Conservation (phyloP, 1,140 invertebrate species). For the Berghia stephanieae region DNA sequence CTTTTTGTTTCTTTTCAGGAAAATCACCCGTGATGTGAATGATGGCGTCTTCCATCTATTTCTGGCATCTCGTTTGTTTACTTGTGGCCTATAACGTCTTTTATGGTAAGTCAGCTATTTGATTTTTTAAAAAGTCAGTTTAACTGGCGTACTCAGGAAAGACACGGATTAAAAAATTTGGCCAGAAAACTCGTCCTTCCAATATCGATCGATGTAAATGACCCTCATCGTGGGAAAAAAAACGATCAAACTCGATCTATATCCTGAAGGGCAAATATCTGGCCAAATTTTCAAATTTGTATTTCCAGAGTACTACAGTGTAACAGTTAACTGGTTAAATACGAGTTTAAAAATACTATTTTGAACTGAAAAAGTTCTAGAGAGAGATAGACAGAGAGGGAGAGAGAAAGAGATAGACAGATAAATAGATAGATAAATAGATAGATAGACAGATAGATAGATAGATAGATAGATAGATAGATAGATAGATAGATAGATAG, state of each 20-base stretch:
- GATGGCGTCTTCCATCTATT: no score
- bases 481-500: constrained; percentile 4
- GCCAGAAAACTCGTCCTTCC: no score
- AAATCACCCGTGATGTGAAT: no score
- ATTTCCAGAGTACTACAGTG: not conserved
- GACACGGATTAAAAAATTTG: no score
- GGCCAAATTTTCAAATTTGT: not conserved
- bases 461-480: constrained; percentile 15
- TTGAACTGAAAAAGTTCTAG: not conserved
- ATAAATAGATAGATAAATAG: not conserved
- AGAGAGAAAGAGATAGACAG: constrained; percentile 5
- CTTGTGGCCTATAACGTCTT: no score
- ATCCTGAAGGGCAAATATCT: not conserved
- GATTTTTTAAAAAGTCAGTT: no score
- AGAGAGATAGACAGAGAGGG: constrained; percentile 1
- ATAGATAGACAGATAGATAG: constrained; percentile 15
- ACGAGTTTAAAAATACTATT: not conserved
- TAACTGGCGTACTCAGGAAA: no score
- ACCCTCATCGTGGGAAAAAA: not conserved
- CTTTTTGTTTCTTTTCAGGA: no score
- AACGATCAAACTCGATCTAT: not conserved
- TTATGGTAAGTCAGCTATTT: no score
- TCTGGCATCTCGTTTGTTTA: no score
- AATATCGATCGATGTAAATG: no score
- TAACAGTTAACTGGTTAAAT: not conserved